Conservation (phyloP, 2,888 invertebrate genomes). For the Chloromyia formosa region DNA sequence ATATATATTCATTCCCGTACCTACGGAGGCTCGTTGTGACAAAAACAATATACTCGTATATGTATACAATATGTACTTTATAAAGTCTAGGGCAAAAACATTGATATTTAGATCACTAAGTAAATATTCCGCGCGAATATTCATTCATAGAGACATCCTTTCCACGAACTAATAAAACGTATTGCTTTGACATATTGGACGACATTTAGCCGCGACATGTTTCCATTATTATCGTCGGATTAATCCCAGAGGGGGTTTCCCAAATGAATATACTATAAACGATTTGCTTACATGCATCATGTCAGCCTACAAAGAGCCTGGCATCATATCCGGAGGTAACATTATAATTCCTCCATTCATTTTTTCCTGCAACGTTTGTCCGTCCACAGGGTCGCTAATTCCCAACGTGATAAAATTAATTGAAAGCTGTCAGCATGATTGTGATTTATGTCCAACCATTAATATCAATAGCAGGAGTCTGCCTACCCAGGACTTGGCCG, state of each 20-base stretch:
- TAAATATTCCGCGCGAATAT: no score
- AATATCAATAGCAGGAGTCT: slow-evolving; percentile 48
- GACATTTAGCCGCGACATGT: slow-evolving; percentile 31
- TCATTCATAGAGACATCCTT: no score
- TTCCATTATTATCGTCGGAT: slow-evolving; percentile 42
- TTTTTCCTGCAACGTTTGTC: slow-evolving; percentile 20
- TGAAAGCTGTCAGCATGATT: slow-evolving; percentile 51
- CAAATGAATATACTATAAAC: slow-evolving; percentile 18
- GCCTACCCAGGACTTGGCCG: slow-evolving; percentile 10
- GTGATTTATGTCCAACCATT: slow-evolving; percentile 50
- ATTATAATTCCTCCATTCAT: slow-evolving; percentile 38
- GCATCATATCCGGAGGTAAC: slow-evolving; percentile 24
- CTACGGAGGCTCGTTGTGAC: no score
- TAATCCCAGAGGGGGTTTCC: slow-evolving; percentile 6
- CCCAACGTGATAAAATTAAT: slow-evolving; percentile 51
- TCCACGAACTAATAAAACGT: not conserved
- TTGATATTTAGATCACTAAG: no score
- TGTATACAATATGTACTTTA: no score
- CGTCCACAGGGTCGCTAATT: slow-evolving; percentile 46
- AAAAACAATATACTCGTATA: no score
- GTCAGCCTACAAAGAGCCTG: not conserved
- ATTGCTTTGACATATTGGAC: slow-evolving; percentile 26
- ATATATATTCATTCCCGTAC: no score
- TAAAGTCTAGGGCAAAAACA: no score
- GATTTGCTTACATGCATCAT: slow-evolving; percentile 20